These are phyloP conservation scores for Cistogaster globosa DNA, from an alignment of 2,888 invertebrate genomes.

Conservation along the genomic window DNA sequence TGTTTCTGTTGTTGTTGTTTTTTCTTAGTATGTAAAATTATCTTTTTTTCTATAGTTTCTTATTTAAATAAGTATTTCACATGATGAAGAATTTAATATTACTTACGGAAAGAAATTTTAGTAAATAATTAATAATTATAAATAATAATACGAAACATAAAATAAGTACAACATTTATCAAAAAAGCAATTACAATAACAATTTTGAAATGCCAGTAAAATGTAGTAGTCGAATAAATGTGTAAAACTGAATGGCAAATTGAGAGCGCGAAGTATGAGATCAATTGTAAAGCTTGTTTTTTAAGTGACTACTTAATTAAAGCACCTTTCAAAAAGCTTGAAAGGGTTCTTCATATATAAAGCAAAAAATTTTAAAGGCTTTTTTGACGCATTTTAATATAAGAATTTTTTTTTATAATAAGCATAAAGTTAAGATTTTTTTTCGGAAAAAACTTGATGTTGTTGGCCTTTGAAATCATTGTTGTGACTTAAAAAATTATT, in stretches of 20 bases:
- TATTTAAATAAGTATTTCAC: constrained; percentile 77
- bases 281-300: too few species aligned
- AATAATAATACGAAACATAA: background rate
- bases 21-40: constrained; percentile 35
- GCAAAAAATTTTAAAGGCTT: too few species aligned
- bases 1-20: constrained; percentile 66
- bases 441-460: too few species aligned
- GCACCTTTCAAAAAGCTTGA: background rate
- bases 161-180: constrained; percentile 17
- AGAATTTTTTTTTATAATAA: too few species aligned
- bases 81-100: constrained; percentile 78
- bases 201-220: background rate
- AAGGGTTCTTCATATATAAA: background rate
- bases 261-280: background rate
- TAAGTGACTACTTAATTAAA: too few species aligned
- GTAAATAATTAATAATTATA: constrained; percentile 20
- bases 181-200: background rate
- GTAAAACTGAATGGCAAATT: background rate
- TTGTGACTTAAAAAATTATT: too few species aligned
- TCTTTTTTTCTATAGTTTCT: constrained; percentile 52
- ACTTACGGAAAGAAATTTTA: constrained; percentile 74
- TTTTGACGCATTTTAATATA: too few species aligned
- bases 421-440: too few species aligned
- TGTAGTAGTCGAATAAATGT: background rate
- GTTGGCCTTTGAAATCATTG: too few species aligned